Conservation (phyloP, 2,888 invertebrate species). For the Alcis repandata region DNA sequence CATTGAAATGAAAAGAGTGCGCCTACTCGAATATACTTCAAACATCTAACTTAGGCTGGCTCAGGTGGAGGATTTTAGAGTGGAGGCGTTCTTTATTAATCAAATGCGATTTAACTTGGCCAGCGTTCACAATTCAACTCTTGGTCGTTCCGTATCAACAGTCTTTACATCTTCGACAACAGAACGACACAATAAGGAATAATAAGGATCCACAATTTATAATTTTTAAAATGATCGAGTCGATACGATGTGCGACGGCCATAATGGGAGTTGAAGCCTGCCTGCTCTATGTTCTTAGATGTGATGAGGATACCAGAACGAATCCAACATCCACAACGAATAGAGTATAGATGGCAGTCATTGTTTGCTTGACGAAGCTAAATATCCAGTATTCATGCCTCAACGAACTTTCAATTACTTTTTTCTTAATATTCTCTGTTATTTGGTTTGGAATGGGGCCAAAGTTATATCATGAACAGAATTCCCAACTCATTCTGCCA, state of each 20-base stretch:
- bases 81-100: no score
- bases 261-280: not conserved
- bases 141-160: no score
- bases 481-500: not conserved
- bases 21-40: no score
- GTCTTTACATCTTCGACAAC: no score
- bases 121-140: no score
- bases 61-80: no score
- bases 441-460: slow-evolving; percentile 2
- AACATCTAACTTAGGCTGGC: no score
- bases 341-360: not conserved
- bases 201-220: no score
- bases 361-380: slow-evolving; percentile 5
- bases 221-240: no score
- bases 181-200: no score
- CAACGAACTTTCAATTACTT: slow-evolving; percentile 1
- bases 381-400: slow-evolving; percentile 2
- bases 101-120: no score
- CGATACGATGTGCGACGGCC: not conserved
- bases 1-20: no score
- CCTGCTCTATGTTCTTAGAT: not conserved
- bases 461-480: not conserved
- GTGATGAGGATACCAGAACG: not conserved
- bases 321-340: not conserved
- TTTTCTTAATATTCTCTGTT: not conserved